These are phyloP conservation scores for Ashinkailepas kermadecensis DNA, from an alignment of 2,888 invertebrate species.

Conservation along the genomic window DNA sequence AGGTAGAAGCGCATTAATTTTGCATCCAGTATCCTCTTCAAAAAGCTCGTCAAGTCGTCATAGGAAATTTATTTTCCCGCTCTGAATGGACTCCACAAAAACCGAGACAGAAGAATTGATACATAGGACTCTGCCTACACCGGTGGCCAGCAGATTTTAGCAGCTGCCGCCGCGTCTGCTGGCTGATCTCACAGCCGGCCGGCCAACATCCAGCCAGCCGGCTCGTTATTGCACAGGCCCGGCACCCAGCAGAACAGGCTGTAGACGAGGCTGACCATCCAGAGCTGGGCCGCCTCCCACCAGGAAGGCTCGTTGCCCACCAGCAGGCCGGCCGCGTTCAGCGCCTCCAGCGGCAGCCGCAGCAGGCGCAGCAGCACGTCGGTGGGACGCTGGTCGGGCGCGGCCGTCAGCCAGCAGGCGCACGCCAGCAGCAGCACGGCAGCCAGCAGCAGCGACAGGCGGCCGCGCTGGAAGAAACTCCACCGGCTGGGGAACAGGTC, in stretches of 20 bases:
- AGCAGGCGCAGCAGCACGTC: slow-evolving; percentile 1
- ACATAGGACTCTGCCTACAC: too few species aligned
- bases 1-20: too few species aligned
- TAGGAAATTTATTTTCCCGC: too few species aligned
- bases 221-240: not conserved
- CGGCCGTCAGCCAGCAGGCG: not conserved
- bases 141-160: too few species aligned
- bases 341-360: not conserved
- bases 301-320: not conserved
- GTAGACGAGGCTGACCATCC: slow-evolving; percentile 3
- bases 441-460: slow-evolving; percentile 17
- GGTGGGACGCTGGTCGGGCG: not conserved
- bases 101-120: too few species aligned
- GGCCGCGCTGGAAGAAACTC: slow-evolving; percentile 1
- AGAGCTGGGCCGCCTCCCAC: not conserved
- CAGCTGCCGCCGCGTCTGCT: too few species aligned
- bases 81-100: too few species aligned
- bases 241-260: slow-evolving; percentile 7
- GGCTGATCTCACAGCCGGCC: not conserved
- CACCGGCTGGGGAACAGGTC: slow-evolving; percentile 17
- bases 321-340: not conserved
- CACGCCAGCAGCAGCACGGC: not conserved
- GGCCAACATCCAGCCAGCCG: not conserved
- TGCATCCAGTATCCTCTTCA: too few species aligned
- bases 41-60: too few species aligned